A percentile compares a stretch with the other conserved stretches of the same genome.
Evolutionary conservation across 2,113 vertebrate species (phyloP).

Genomic region (Clarias batrachus): DNA sequence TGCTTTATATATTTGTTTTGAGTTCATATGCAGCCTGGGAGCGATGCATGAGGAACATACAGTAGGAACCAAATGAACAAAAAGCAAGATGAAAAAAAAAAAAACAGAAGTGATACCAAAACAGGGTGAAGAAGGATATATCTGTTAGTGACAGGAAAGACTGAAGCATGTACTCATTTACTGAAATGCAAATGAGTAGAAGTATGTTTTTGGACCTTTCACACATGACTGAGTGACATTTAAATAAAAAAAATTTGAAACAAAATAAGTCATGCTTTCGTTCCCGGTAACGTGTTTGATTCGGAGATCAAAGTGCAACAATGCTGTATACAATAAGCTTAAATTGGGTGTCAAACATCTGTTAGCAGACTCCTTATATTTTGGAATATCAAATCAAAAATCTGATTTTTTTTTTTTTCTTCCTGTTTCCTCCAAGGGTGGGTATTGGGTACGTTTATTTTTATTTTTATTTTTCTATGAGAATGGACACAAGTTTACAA

Average conservation of each 20-base stretch:
- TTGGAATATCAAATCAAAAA: no score
- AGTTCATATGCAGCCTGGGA: neutral
- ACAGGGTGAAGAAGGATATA: constrained; percentile 1
- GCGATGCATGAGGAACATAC: neutral
- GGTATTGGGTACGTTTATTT: neutral
- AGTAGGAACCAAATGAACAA: neutral
- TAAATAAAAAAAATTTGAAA: neutral
- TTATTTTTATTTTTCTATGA: neutral
- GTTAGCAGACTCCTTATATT: no score
- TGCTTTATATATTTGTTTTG: neutral
- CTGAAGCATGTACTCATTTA: neutral
- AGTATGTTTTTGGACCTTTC: neutral
- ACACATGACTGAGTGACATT: neutral
- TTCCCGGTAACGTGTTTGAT: neutral
- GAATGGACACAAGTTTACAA: neutral
- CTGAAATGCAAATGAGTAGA: neutral
- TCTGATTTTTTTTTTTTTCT: neutral
- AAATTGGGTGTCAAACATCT: no score
- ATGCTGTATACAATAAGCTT: no score
- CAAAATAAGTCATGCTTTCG: neutral
- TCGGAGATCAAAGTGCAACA: neutral
- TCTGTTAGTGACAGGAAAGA: neutral
- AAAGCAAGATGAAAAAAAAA: neutral
- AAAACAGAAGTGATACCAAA: neutral
- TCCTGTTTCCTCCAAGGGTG: fast-evolving